Base-by-base conservation (phyloP, 1,140 invertebrate genomes). In the Pachypsylla venusta region DNA sequence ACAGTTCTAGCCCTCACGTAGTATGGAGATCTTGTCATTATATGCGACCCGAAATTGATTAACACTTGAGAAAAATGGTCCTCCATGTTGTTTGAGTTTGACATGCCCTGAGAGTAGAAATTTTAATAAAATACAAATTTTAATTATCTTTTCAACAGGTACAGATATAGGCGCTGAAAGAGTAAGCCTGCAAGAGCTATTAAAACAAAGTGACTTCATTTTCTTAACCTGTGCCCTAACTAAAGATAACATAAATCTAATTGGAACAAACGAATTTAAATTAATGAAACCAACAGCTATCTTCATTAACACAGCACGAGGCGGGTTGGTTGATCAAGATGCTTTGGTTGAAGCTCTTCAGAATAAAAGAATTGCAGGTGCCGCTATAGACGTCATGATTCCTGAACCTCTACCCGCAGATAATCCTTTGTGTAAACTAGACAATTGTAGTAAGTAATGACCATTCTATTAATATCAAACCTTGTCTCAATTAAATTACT, bases 311-410 rank as follows among this genome's bases (percentile, higher is more conserved):
- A 79, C 87, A 27, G 82, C 81, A 25, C 75, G 89, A 66, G 86
- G 87, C 66, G 81, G 73, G 53, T 63, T 89, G 5, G 80, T 93
- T 0, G 77, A 90, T 62, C 87, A 89, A 63, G 74, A 82, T 25
- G 85, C 81, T 24, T 70, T 93, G 1, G 75, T 83, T n/a, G 70
- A 75, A 62, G 90, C 89, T 0, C 68, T 95, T 20, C 76, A 78
- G 56, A 75, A 76, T 53, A 77, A 81, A 0, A 70, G 75, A 61
- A 93, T 95, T 63, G 82, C 80, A 66, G 85, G 83, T 0, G 92
- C 92, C 1, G 93, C 89, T 1, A 74, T 97, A 1, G 93, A 97
- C 70, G 93, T 95, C 1, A 89, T 82, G 48, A 81, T 81, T 2
- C 92, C 92, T 0, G 92, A 97, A 73, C 93, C 92, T 2, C 66